phyloP scores from a whole-genome alignment of 2,113 vertebrate genomes.

The Petaurus breviceps region DNA sequence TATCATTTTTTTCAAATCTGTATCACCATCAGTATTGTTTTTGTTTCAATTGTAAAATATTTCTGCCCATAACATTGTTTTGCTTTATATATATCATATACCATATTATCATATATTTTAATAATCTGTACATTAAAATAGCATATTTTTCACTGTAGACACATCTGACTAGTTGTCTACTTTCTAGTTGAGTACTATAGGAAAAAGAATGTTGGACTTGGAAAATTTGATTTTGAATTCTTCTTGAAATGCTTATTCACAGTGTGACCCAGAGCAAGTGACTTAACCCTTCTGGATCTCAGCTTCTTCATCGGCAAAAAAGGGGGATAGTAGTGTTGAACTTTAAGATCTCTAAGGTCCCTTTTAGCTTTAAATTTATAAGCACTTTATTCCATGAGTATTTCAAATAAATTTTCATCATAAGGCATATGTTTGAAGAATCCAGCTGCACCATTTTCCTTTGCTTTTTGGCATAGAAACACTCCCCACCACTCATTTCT shows the following conservation, averaged over 20 bases:
- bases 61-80: not conserved
- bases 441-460: not conserved
- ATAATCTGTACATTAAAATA: constrained; percentile 18
- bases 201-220: not conserved
- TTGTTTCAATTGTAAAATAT: not conserved
- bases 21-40: not conserved
- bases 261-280: not conserved
- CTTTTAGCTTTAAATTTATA: not conserved
- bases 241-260: not conserved
- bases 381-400: not conserved
- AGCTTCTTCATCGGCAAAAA: not conserved
- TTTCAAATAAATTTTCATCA: not conserved
- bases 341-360: not conserved
- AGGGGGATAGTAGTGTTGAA: not conserved
- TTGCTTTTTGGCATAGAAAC: not conserved
- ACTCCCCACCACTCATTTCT: not conserved
- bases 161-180: not conserved
- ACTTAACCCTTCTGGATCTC: not conserved
- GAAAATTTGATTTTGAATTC: not conserved
- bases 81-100: not conserved
- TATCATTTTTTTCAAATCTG: not conserved
- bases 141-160: not conserved
- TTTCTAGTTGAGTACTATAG: not conserved
- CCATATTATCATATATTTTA: constrained; percentile 28
- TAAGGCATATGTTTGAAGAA: not conserved